Conservation (phyloP, 2,888 invertebrate species). For the Leptopilina myrica region DNA sequence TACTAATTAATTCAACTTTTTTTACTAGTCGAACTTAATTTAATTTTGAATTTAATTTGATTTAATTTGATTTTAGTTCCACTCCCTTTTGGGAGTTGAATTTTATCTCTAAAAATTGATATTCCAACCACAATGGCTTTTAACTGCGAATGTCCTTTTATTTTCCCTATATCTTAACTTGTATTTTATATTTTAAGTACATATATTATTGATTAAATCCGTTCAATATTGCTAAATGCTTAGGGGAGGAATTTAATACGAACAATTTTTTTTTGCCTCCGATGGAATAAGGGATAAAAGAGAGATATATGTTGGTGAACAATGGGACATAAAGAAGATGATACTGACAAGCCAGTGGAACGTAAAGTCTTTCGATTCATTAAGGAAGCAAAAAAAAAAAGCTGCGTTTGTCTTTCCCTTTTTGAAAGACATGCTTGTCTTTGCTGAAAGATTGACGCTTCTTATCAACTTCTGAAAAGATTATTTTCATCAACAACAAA, state of each 20-base stretch:
- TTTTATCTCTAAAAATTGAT: no score
- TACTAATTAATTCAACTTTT: no score
- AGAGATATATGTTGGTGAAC: slow-evolving; percentile 12
- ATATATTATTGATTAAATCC: neutral
- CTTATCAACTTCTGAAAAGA: slow-evolving; percentile 26
- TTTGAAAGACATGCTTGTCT: slow-evolving; percentile 27
- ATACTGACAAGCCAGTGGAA: slow-evolving; percentile 17
- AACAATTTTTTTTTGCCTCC: neutral
- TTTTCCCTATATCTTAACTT: no score
- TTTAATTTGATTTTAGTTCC: no score
- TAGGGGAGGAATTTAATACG: neutral
- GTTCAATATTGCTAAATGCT: neutral
- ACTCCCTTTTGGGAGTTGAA: no score
- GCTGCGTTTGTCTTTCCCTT: slow-evolving; percentile 17
- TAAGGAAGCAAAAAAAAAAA: slow-evolving; percentile 24
- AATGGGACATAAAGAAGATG: slow-evolving; percentile 35
- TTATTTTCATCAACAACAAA: slow-evolving; percentile 23
- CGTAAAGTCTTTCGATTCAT: slow-evolving; percentile 20
- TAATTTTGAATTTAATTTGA: no score
- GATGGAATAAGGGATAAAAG: neutral
- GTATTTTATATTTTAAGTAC: no score
- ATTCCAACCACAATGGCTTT: no score
- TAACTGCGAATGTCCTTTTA: no score
- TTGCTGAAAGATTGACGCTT: slow-evolving; percentile 15
- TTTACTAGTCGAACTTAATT: no score